Conservation (phyloP, 2,113 vertebrate genomes). For the Mixornis gularis region DNA sequence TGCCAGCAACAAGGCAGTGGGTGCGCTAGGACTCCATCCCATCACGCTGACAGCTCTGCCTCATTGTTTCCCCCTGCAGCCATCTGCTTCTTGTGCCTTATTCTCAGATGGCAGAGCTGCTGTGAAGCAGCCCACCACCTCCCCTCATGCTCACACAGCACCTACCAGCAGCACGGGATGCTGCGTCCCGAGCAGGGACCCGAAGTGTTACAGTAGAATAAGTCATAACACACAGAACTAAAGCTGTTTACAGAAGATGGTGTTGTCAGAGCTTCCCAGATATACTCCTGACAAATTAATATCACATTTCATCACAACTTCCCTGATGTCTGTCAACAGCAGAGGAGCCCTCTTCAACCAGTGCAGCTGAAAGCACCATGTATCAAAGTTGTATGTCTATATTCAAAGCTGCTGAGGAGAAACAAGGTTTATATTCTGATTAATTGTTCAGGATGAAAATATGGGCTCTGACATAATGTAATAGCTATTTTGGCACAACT, state of each 20-base stretch:
- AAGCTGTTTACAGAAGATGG: constrained; percentile 8
- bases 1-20: background rate
- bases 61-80: constrained; percentile 37
- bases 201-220: background rate
- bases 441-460: constrained; percentile 38
- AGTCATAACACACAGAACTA: background rate
- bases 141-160: background rate
- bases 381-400: background rate
- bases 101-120: constrained; percentile 21
- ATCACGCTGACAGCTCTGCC: constrained; percentile 19
- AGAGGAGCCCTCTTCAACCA: background rate
- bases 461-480: constrained; percentile 54
- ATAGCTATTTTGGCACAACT: constrained; percentile 61
- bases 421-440: constrained; percentile 42
- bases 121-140: constrained; percentile 22
- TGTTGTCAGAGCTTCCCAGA: background rate
- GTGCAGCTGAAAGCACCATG: background rate
- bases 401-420: background rate
- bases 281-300: background rate
- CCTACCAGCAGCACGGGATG: constrained; percentile 5
- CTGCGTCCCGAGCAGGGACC: background rate
- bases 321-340: background rate
- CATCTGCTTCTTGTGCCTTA: constrained; percentile 29
- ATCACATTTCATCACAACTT: background rate
- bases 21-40: background rate